A percentile compares a stretch with the other conserved stretches of the same genome.
phyloP scores from a whole-genome alignment of 2,797 vertebrate species.

The Poecilia velifera region DNA sequence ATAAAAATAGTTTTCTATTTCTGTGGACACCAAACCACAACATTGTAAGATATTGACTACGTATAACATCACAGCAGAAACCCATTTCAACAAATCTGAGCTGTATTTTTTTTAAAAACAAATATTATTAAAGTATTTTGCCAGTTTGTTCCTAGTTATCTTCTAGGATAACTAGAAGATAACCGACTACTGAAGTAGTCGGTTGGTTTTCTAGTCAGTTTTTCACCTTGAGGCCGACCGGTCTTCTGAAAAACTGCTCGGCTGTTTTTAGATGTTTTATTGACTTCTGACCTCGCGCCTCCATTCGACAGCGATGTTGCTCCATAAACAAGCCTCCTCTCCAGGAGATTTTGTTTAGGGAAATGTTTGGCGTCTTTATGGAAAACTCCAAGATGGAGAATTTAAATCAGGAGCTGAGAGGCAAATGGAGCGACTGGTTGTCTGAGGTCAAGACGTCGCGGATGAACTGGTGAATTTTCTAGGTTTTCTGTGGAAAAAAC shows the following conservation, averaged over 20 bases:
- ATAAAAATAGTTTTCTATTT: background rate
- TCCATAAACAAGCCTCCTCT: slow-evolving; percentile 36
- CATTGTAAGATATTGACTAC: background rate
- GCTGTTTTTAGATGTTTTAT: background rate
- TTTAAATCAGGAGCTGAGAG: slow-evolving; percentile 56
- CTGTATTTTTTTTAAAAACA: background rate
- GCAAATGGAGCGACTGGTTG: slow-evolving; percentile 35
- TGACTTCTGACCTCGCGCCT: background rate
- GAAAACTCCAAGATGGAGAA: slow-evolving; percentile 44
- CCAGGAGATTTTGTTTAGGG: slow-evolving; percentile 47
- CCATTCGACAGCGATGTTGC: slow-evolving; percentile 7
- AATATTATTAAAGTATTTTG: background rate
- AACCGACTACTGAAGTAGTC: too few relatives aligned
- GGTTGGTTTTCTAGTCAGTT: background rate
- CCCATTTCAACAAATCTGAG: background rate
- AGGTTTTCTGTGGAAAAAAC: background rate
- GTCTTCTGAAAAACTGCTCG: background rate
- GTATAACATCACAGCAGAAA: background rate
- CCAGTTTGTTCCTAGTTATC: background rate
- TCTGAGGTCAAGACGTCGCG: background rate
- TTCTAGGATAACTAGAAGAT: too few relatives aligned
- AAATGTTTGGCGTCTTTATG: slow-evolving; percentile 53
- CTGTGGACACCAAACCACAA: too few relatives aligned
- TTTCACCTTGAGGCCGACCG: too few relatives aligned
- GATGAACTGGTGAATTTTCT: background rate